phyloP scores from a whole-genome alignment of 2,797 vertebrate genomes.

The Atherinosoma microstoma region DNA sequence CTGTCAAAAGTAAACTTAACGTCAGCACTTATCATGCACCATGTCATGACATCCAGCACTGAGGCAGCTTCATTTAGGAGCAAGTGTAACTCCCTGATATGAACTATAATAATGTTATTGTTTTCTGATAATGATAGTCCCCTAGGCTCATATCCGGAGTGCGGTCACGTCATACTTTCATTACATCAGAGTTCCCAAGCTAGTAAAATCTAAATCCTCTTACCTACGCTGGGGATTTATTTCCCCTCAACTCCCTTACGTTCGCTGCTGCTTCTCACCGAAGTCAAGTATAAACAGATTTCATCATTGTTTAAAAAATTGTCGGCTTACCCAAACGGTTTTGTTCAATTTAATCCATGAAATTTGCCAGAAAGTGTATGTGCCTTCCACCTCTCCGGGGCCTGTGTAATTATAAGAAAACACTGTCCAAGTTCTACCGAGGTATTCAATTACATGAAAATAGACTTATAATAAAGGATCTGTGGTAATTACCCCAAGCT shows the following conservation, averaged over 20 bases:
- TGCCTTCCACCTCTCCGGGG: constrained; percentile 64
- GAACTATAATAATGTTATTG: constrained; percentile 28
- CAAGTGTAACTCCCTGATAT: background rate
- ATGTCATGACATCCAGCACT: background rate
- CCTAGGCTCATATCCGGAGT: constrained; percentile 27
- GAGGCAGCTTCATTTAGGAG: background rate
- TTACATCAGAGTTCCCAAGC: constrained; percentile 51
- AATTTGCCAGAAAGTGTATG: constrained; percentile 81
- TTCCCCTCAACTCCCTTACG: constrained; percentile 29
- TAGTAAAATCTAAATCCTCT: constrained; percentile 56
- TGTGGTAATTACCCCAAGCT: constrained; percentile 76
- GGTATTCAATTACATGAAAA: constrained; percentile 70
- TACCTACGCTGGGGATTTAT: constrained; percentile 30
- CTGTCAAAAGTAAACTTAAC: constrained; percentile 5
- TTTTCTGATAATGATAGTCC: constrained; percentile 35
- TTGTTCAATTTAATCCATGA: constrained; percentile 81
- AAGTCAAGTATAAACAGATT: constrained; percentile 75
- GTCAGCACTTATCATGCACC: background rate
- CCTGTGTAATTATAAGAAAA: constrained; percentile 77
- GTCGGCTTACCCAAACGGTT: constrained; percentile 70
- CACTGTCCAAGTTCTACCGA: constrained; percentile 58
- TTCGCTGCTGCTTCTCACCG: constrained; percentile 51
- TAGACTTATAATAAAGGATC: constrained; percentile 64
- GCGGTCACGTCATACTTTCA: constrained; percentile 33
- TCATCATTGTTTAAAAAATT: constrained; percentile 72